These are phyloP conservation scores for Pyrrhia umbra DNA, from an alignment of 2,888 invertebrate genomes.

Conservation along the genomic window DNA sequence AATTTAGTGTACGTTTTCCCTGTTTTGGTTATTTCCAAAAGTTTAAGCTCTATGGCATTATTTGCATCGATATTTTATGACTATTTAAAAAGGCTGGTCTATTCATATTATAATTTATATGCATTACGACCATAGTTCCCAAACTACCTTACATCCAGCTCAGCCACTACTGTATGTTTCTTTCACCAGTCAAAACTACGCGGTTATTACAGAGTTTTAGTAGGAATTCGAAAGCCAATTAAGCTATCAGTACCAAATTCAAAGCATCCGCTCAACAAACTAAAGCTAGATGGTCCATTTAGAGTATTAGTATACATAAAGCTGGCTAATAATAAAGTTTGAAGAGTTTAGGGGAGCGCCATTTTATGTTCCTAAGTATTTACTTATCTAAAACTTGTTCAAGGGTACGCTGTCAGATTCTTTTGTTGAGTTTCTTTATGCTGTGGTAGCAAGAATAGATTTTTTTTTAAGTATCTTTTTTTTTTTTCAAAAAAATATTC, in stretches of 20 bases:
- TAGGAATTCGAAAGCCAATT: conserved; percentile 45
- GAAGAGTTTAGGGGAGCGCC: neutral
- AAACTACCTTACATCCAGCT: conserved; percentile 25
- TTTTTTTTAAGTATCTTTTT: no score
- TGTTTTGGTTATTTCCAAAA: no score
- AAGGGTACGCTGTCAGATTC: neutral
- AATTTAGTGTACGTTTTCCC: no score
- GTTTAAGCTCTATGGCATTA: no score
- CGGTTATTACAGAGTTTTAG: conserved; percentile 30
- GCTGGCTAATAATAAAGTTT: conserved; percentile 11
- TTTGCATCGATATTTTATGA: no score
- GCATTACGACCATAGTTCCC: neutral
- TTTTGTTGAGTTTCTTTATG: neutral
- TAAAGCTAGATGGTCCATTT: conserved; percentile 7
- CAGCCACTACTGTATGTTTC: conserved; percentile 31
- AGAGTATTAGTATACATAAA: conserved; percentile 6
- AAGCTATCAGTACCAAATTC: conserved; percentile 33
- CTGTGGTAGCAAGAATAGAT: neutral
- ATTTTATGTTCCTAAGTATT: conserved; percentile 15
- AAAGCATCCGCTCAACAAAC: conserved; percentile 17
- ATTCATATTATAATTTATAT: no score
- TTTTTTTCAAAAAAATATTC: neutral
- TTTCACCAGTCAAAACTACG: conserved; percentile 31
- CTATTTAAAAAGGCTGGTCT: no score
- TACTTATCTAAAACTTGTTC: neutral